A percentile compares a stretch with the other conserved stretches of the same genome.
Evolutionary conservation across 2,797 vertebrate genomes (phyloP).

Genomic region (Sebastes iracundus): DNA sequence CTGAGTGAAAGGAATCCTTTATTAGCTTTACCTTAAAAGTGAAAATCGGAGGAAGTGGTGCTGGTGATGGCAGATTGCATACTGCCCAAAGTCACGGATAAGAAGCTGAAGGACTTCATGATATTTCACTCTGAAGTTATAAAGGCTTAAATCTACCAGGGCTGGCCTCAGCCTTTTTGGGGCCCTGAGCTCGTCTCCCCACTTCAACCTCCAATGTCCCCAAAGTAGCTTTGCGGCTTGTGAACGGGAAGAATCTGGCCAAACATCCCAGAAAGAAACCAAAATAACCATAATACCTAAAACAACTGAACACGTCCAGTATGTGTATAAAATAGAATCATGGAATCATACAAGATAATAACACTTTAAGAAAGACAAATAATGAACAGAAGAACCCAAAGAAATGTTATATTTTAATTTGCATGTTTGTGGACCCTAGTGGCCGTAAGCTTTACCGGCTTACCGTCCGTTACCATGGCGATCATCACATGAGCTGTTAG

Average conservation of each 20-base stretch:
- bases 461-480: background rate
- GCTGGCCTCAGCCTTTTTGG: no score
- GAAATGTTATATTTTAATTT: conserved; percentile 7
- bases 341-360: background rate
- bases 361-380: background rate
- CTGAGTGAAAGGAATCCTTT: background rate
- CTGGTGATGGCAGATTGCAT: background rate
- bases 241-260: background rate
- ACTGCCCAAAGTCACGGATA: background rate
- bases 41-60: background rate
- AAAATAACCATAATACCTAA: background rate
- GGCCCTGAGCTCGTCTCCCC: background rate
- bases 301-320: background rate
- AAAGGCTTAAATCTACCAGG: background rate
- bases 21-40: background rate
- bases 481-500: background rate
- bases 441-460: background rate
- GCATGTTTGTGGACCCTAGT: background rate
- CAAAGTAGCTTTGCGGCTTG: background rate
- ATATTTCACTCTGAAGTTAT: background rate
- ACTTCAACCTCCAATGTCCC: background rate
- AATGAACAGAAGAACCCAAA: conserved; percentile 32
- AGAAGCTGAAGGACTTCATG: background rate
- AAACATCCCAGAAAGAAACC: background rate
- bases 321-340: background rate